Evolutionary conservation across 2,888 invertebrate species (phyloP), one percentile per base, ranked within the genome.

Genomic region (Campoplex capitator): DNA sequence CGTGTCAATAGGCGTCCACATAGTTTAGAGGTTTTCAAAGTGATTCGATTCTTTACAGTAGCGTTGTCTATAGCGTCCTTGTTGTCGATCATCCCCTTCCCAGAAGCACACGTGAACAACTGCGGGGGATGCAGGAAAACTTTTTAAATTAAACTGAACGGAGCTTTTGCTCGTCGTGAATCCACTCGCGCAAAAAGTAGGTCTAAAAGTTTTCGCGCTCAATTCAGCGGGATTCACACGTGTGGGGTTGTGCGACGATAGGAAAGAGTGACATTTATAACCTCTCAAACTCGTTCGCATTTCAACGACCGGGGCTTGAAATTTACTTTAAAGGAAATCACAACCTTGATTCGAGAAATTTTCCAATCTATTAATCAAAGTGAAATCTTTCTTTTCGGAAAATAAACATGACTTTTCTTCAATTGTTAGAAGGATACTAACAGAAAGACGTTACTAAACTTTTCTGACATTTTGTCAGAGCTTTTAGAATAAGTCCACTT

Each of bases 71-170:
- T 28, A 6, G 42, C 18, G 48, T 48, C 48, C 48, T 16, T 48
- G 48, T 48, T 62, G 51, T 75, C 73, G 42, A 75, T 13, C 38
- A 16, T 28, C 42, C 62, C 8, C 42, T 23, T 28, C 35, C 35
- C 42, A 18, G 16, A 75, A 56, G 56, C 13, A 32, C 45, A 35
- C 62, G 42, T 23, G n/a, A 35, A 35, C 35, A 32, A 35, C 32
- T 77, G 7, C 48, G 67, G 54, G 70, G 54, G 78, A 77, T 45
- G 77, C 67, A 73, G 77, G 51, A 32, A 71, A 86, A 86, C 85
- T 85, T 86, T 86, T 86, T 83, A 83, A 86, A 86, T 86, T 83
- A 86, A 86, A 83, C 65, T 79, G 79, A 65, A 42, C 70, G 58
- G 58, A 35, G 13, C 56, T 62, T 56, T 54, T 45, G 23, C 68